A percentile compares a stretch with the other conserved stretches of the same genome.
phyloP scores from a whole-genome alignment of 2,797 vertebrate genomes.

The Gobio occitaniae region DNA sequence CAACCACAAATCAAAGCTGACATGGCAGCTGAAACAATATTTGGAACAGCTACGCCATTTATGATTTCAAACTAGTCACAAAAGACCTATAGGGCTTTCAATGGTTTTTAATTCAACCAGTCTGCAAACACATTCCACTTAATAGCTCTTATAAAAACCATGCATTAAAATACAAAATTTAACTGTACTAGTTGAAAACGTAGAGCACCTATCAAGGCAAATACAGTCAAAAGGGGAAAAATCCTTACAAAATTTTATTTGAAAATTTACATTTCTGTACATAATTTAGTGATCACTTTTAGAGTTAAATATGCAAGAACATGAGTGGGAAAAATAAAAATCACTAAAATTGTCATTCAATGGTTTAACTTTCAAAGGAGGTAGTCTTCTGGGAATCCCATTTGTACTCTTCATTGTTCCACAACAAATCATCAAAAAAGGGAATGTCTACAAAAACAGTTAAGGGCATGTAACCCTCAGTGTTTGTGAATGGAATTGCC shows the following conservation, averaged over 20 bases:
- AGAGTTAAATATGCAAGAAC: conserved; percentile 10
- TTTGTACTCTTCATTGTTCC: no score
- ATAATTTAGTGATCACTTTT: conserved; percentile 6
- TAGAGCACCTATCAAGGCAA: neutral
- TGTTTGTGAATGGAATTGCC: neutral
- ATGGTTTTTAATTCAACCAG: neutral
- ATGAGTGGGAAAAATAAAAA: neutral
- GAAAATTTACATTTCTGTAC: conserved; percentile 26
- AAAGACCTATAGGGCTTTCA: neutral
- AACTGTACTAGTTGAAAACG: neutral
- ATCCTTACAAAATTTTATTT: conserved; percentile 45
- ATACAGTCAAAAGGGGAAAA: neutral
- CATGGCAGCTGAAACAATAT: no score
- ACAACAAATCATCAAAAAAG: neutral
- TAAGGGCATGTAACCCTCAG: neutral
- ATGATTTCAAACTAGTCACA: neutral
- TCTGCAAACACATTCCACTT: neutral
- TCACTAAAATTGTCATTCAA: neutral
- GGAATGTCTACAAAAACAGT: neutral
- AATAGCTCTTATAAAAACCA: neutral
- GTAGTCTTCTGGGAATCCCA: neutral
- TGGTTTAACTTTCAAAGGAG: neutral
- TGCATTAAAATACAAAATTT: neutral
- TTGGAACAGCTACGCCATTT: no score
- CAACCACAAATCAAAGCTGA: no score